A percentile compares a stretch with the other conserved stretches of the same genome.
Evolutionary conservation across 2,113 vertebrate species (phyloP).

Genomic region (Halcyon malimbica): DNA sequence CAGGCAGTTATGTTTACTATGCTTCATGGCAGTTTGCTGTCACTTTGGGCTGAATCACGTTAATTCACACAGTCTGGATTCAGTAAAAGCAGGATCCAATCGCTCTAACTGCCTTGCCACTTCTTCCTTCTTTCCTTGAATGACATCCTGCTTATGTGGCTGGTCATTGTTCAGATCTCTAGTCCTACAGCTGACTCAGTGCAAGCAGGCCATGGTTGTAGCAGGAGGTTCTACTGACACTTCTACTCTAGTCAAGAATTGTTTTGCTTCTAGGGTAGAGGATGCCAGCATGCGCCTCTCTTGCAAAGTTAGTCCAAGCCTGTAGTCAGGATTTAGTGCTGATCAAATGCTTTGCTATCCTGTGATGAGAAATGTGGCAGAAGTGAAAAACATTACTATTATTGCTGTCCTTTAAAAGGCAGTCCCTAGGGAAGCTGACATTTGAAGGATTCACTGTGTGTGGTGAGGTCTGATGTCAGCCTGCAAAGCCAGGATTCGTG

Average conservation of each 20-base stretch:
- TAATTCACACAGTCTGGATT: not conserved
- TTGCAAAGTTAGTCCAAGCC: not conserved
- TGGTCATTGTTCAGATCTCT: not conserved
- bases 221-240: not conserved
- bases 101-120: not conserved
- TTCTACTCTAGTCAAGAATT: not conserved
- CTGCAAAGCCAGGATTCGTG: not conserved
- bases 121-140: not conserved
- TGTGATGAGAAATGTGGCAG: not conserved
- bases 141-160: rapidly evolving
- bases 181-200: not conserved
- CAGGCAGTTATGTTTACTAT: not conserved
- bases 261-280: not conserved
- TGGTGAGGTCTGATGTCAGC: not conserved
- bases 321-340: not conserved
- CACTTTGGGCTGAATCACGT: not conserved
- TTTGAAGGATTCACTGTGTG: not conserved
- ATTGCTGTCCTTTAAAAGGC: not conserved
- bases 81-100: not conserved
- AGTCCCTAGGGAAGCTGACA: not conserved
- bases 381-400: not conserved
- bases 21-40: not conserved
- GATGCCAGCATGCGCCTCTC: not conserved
- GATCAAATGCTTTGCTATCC: not conserved
- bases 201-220: not conserved